Evolutionary conservation across 2,113 vertebrate genomes (phyloP).

Genomic region (Fregata magnificens): DNA sequence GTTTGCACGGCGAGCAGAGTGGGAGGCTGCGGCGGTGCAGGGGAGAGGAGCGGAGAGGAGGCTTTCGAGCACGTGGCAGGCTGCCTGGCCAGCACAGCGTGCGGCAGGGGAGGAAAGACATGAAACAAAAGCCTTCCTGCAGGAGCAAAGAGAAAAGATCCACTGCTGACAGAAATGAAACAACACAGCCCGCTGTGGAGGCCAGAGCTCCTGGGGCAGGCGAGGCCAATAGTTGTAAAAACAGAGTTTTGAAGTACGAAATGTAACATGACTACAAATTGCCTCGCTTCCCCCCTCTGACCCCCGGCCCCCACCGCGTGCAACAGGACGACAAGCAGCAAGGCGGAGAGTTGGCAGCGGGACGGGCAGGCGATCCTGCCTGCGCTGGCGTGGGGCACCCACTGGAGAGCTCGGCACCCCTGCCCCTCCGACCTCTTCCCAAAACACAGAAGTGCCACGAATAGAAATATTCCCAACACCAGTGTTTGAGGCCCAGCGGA

Average conservation of each 20-base stretch:
- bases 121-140: constrained; percentile 51
- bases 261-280: background rate
- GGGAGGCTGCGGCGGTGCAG: background rate
- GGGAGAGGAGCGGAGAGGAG: background rate
- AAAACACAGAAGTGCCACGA: background rate
- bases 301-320: background rate
- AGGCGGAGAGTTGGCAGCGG: background rate
- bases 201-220: background rate
- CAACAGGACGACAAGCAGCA: background rate
- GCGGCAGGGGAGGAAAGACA: background rate
- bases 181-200: background rate
- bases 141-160: background rate
- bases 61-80: background rate
- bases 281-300: background rate
- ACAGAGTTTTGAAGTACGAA: constrained; percentile 56
- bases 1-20: background rate
- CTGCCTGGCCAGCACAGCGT: background rate
- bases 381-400: fast-evolving
- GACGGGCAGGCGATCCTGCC: background rate
- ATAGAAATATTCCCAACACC: background rate
- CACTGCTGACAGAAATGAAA: constrained; percentile 26
- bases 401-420: fast-evolving
- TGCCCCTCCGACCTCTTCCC: fast-evolving
- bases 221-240: constrained; percentile 39
- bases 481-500: background rate